phyloP scores from a whole-genome alignment of 2,797 vertebrate species.

The Eleutherodactylus coqui region DNA sequence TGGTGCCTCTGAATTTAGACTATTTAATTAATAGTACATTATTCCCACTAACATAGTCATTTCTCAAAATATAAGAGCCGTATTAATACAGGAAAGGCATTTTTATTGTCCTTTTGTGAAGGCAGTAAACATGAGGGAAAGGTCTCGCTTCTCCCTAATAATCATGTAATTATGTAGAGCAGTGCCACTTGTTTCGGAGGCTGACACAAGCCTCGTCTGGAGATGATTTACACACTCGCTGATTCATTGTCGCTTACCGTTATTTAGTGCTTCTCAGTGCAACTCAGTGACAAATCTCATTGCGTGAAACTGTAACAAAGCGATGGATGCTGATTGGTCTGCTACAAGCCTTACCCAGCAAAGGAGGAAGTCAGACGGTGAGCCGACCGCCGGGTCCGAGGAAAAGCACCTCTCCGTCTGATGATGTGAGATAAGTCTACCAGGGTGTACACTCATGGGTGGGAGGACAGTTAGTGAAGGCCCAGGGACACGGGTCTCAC shows the following conservation, averaged over 20 bases:
- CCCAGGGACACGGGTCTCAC: too few species aligned
- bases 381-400: neutral
- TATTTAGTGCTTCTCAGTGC: slow-evolving; percentile 22
- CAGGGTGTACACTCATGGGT: too few species aligned
- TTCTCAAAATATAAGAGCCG: slow-evolving; percentile 46
- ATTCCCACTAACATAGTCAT: slow-evolving; percentile 54
- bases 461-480: too few species aligned
- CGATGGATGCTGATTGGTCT: neutral
- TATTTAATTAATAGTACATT: slow-evolving; percentile 60
- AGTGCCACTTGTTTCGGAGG: neutral
- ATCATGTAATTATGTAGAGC: slow-evolving; percentile 36
- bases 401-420: too few species aligned
- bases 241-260: slow-evolving; percentile 15
- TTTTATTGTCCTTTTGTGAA: slow-evolving; percentile 50
- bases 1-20: slow-evolving; percentile 57
- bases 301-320: neutral
- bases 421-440: too few species aligned
- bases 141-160: slow-evolving; percentile 49
- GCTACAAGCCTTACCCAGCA: neutral
- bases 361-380: neutral
- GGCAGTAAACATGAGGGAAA: slow-evolving; percentile 37
- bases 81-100: slow-evolving; percentile 46
- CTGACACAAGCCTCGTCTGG: slow-evolving; percentile 29
- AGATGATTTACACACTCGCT: slow-evolving; percentile 33
- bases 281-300: slow-evolving; percentile 14